phyloP scores from a whole-genome alignment of 2,113 vertebrate species.

The Pygoscelis antarcticus region DNA sequence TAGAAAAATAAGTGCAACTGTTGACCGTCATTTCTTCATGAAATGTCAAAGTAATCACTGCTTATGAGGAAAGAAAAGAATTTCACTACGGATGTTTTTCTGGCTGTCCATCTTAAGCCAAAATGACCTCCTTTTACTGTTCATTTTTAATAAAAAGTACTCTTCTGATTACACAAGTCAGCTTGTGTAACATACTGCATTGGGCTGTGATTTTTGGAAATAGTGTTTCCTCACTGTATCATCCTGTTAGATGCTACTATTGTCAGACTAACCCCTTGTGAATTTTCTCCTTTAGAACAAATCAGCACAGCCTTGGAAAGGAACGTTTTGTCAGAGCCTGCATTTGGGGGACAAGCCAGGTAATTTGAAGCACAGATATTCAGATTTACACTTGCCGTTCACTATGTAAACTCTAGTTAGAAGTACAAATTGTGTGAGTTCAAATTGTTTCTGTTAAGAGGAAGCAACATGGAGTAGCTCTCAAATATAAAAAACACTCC shows the following conservation, averaged over 20 bases:
- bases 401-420: not conserved
- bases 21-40: not conserved
- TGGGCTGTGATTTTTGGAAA: not conserved
- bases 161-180: not conserved
- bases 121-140: not conserved
- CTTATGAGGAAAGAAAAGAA: not conserved
- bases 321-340: rapidly evolving
- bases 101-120: not conserved
- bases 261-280: not conserved
- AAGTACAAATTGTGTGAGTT: not conserved
- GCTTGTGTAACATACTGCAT: not conserved
- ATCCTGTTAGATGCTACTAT: not conserved
- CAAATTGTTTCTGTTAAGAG: not conserved
- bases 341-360: not conserved
- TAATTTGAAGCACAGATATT: not conserved
- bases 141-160: not conserved
- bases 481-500: not conserved
- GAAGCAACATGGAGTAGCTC: not conserved
- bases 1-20: not conserved
- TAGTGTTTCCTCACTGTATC: not conserved
- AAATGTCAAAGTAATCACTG: not conserved
- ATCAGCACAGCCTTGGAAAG: not conserved
- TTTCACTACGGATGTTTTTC: not conserved
- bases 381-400: not conserved
- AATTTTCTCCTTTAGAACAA: not conserved